These are phyloP conservation scores for Nyctibius grandis DNA, from an alignment of 2,797 vertebrate species.

Conservation along the genomic window DNA sequence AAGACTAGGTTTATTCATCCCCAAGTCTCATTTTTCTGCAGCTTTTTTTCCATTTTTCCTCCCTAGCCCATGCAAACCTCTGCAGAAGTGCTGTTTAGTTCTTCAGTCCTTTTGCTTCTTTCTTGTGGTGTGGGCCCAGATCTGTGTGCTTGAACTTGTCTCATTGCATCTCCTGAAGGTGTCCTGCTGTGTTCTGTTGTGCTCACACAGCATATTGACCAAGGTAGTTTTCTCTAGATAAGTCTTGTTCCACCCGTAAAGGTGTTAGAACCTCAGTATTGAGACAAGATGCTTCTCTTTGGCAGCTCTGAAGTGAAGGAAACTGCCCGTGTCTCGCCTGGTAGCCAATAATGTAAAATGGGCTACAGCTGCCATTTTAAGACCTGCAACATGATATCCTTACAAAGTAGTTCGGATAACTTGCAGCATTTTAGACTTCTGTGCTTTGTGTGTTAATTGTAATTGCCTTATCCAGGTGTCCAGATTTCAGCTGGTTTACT, in stretches of 20 bases:
- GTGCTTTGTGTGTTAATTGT: background rate
- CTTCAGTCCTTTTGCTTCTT: background rate
- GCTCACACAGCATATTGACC: accelerated
- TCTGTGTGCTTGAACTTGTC: background rate
- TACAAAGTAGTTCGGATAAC: background rate
- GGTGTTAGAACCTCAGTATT: background rate
- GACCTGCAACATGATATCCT: accelerated
- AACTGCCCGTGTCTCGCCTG: accelerated
- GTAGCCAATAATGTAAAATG: background rate
- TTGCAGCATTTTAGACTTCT: background rate
- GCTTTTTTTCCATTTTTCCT: background rate
- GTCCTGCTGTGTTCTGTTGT: background rate
- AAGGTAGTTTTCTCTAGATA: background rate
- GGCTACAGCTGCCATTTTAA: background rate
- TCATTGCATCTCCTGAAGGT: accelerated
- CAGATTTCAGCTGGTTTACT: background rate
- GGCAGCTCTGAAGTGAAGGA: background rate
- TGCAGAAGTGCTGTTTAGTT: background rate
- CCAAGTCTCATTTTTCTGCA: background rate
- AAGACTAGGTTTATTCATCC: background rate
- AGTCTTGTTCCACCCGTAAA: accelerated
- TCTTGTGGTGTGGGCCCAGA: background rate
- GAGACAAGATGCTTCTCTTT: background rate
- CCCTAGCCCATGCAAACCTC: background rate
- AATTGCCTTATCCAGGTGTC: background rate